A percentile compares a stretch with the other conserved stretches of the same genome.
Conservation (phyloP, 92 coral and sea anemone species). For the Parazoanthus darwini region DNA sequence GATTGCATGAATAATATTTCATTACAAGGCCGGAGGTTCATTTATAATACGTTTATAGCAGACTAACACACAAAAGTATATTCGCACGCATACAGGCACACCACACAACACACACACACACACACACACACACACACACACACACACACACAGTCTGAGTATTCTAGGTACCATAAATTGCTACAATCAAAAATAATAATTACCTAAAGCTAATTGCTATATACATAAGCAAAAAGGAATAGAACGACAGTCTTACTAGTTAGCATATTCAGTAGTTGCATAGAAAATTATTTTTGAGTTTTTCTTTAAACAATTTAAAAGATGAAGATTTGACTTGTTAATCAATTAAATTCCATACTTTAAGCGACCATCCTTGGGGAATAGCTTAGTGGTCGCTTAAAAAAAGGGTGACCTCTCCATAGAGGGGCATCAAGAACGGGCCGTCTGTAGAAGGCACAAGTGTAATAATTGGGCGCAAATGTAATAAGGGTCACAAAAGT, state of each 20-base stretch:
- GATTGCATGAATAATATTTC: slow-evolving; percentile 2
- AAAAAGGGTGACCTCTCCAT: too few species aligned
- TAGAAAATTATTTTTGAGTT: slow-evolving; percentile 17
- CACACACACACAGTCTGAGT: slow-evolving; percentile 1
- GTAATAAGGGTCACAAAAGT: too few species aligned
- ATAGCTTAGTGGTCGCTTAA: too few species aligned
- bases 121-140: too few species aligned
- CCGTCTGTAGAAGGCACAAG: too few species aligned
- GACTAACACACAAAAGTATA: slow-evolving; percentile 20
- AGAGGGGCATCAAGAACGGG: too few species aligned
- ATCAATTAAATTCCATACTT: slow-evolving; percentile 5
- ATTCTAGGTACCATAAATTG: neutral
- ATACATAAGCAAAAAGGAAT: neutral
- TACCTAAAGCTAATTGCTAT: slow-evolving; percentile 5
- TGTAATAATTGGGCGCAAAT: too few species aligned
- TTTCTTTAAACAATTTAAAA: slow-evolving; percentile 19
- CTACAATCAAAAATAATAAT: neutral
- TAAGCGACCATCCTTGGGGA: neutral
- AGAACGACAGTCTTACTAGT: neutral
- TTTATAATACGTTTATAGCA: slow-evolving; percentile 1
- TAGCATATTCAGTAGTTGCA: neutral
- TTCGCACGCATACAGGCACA: slow-evolving; percentile 4
- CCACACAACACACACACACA: slow-evolving; percentile 15
- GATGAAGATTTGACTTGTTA: neutral
- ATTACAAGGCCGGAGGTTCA: slow-evolving; percentile 13